These are phyloP conservation scores for Cryptomyrus ogoouensis DNA, from an alignment of 2,113 vertebrate genomes.

Conservation along the genomic window DNA sequence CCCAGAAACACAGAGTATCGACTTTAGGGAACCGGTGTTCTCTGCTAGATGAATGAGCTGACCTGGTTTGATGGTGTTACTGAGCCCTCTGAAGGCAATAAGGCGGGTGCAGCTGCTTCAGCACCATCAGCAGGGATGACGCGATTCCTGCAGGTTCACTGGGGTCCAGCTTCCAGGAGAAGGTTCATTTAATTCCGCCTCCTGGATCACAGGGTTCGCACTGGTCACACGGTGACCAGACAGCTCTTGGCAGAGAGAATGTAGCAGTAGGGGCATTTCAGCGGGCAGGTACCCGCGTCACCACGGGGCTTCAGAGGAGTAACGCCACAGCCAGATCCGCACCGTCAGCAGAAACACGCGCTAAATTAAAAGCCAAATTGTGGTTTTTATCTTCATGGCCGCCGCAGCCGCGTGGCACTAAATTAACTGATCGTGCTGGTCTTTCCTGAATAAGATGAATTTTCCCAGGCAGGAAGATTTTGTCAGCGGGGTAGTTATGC, in stretches of 20 bases:
- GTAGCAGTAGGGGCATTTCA: background rate
- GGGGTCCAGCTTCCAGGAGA: background rate
- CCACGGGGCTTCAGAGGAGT: background rate
- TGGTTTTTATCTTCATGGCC: background rate
- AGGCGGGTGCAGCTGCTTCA: background rate
- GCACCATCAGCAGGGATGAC: background rate
- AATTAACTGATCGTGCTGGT: background rate
- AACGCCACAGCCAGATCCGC: background rate
- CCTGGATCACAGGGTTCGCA: background rate
- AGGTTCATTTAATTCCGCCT: background rate
- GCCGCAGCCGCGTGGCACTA: background rate
- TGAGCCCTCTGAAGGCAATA: background rate
- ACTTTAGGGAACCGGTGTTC: background rate
- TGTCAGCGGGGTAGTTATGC: slow-evolving; percentile 3
- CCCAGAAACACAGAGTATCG: background rate
- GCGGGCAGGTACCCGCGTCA: background rate
- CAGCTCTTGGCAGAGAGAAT: background rate
- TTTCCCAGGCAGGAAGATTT: background rate
- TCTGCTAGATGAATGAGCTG: background rate
- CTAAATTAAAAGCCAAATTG: background rate
- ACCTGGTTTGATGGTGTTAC: background rate
- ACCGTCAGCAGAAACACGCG: background rate
- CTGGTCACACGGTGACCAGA: background rate
- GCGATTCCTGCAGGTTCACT: background rate
- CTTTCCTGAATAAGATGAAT: background rate